A percentile compares a stretch with the other conserved stretches of the same genome.
Conservation (phyloP, 1,140 invertebrate species). For the Diorhabda carinulata region DNA sequence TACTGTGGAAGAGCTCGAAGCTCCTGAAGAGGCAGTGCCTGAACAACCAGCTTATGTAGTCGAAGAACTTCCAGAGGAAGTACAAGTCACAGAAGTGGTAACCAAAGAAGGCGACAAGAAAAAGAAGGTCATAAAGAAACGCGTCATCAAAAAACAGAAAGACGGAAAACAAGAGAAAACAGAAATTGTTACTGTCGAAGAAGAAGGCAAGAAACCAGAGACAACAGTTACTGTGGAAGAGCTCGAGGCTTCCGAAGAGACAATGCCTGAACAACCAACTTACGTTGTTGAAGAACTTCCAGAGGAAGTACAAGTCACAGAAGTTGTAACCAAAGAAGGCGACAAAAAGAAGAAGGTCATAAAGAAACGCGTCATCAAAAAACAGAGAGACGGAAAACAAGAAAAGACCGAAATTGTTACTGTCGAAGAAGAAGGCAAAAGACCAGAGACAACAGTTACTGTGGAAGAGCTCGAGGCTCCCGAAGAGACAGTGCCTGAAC, state of each 20-base stretch:
- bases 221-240: constrained; percentile 43
- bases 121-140: constrained; percentile 43
- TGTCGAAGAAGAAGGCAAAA: constrained; percentile 43
- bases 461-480: constrained; percentile 47
- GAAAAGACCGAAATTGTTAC: constrained; percentile 42
- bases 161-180: constrained; percentile 48
- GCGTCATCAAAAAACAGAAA: constrained; percentile 44
- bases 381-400: constrained; percentile 37
- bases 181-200: constrained; percentile 51
- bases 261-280: constrained; percentile 35
- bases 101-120: constrained; percentile 37
- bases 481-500: constrained; percentile 40
- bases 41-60: constrained; percentile 30
- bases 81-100: constrained; percentile 37
- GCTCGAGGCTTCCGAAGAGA: constrained; percentile 32
- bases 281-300: constrained; percentile 40
- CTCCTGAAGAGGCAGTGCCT: constrained; percentile 32
- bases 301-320: constrained; percentile 41
- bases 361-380: constrained; percentile 37
- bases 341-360: constrained; percentile 37
- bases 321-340: constrained; percentile 39
- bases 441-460: constrained; percentile 37
- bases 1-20: constrained; percentile 34
- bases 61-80: constrained; percentile 38
- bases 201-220: constrained; percentile 49